Evolutionary conservation across 2,113 vertebrate species (phyloP).

Genomic region (Apteryx owenii): DNA sequence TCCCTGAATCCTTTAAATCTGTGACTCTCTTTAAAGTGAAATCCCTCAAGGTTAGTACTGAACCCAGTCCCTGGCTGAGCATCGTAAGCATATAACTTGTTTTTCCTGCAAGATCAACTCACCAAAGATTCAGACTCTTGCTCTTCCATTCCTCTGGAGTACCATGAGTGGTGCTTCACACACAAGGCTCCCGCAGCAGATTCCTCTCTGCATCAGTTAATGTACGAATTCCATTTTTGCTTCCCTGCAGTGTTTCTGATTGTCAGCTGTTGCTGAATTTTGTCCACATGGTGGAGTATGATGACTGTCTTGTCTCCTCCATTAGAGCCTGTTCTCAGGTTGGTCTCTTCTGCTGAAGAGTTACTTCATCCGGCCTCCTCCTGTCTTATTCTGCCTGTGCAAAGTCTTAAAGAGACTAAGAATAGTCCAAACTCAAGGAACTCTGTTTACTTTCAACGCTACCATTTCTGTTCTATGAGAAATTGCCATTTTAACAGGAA

Average conservation of each 20-base stretch:
- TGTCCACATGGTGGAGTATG: background rate
- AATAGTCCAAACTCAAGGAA: background rate
- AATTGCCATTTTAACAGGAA: background rate
- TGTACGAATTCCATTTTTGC: background rate
- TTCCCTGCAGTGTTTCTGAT: background rate
- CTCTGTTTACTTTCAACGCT: background rate
- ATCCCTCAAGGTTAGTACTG: background rate
- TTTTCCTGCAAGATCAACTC: background rate
- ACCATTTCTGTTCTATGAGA: background rate
- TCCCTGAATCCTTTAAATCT: background rate
- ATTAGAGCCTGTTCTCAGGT: background rate
- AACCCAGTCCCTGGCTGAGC: background rate
- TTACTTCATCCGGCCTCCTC: background rate
- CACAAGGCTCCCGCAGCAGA: background rate
- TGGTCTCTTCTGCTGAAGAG: background rate
- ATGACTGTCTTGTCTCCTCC: background rate
- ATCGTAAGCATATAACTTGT: rapidly evolving
- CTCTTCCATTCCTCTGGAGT: background rate
- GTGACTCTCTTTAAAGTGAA: background rate
- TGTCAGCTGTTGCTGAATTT: background rate
- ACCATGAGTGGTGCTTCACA: background rate
- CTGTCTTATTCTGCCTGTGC: background rate
- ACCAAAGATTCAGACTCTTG: background rate
- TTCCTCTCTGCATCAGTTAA: background rate
- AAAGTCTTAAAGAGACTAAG: background rate